phyloP scores from a whole-genome alignment of 1,140 invertebrate species.

The Atta cephalotes region DNA sequence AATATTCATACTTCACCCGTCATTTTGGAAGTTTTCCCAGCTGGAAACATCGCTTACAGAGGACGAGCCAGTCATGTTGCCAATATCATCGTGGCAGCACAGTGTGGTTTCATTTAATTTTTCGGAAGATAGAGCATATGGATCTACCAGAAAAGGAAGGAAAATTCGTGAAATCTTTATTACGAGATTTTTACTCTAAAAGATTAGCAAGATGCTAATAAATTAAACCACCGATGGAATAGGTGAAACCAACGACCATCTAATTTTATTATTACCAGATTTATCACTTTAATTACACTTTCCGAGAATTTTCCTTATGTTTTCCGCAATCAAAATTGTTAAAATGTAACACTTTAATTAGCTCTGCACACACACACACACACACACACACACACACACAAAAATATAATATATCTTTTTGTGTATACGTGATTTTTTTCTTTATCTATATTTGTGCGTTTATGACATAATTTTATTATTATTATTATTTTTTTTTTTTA shows the following conservation, averaged over 20 bases:
- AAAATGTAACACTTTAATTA: neutral
- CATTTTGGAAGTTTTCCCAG: slow-evolving; percentile 47
- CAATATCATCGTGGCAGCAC: slow-evolving; percentile 42
- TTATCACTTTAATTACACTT: neutral
- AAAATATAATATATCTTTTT: too few species aligned
- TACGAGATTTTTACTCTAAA: neutral
- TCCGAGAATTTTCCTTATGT: neutral
- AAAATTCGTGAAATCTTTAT: slow-evolving; percentile 46
- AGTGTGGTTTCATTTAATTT: slow-evolving; percentile 44
- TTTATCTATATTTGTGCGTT: too few species aligned
- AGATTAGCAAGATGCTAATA: neutral
- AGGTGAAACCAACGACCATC: neutral
- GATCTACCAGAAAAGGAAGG: neutral
- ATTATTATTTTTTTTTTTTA: neutral
- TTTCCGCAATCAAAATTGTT: neutral
- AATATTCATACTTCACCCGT: slow-evolving; percentile 61
- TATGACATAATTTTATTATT: neutral
- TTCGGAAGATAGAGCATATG: neutral
- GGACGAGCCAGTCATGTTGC: slow-evolving; percentile 47
- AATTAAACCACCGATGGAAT: neutral
- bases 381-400: too few species aligned
- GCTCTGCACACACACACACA: neutral
- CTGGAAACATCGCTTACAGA: slow-evolving; percentile 13
- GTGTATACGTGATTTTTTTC: too few species aligned
- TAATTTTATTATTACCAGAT: neutral